Conservation (phyloP, 2,113 vertebrate genomes). For the Oreochromis spilurus region DNA sequence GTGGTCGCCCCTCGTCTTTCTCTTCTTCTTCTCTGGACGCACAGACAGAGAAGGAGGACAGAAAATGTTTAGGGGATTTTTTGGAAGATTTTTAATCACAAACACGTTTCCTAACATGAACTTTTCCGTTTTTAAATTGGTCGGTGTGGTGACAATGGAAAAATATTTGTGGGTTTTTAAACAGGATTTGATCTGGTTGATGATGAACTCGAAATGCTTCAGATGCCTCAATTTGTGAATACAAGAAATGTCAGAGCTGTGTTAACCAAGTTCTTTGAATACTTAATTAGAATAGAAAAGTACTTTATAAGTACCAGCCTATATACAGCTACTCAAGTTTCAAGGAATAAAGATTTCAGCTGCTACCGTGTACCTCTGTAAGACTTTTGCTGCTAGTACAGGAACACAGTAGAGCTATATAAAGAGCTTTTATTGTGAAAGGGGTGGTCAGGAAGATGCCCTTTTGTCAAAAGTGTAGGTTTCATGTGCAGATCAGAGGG, state of each 20-base stretch:
- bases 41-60: background rate
- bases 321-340: background rate
- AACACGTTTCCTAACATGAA: background rate
- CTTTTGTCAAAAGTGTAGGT: background rate
- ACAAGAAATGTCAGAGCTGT: background rate
- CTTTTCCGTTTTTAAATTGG: background rate
- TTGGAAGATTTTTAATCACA: background rate
- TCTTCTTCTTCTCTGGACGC: constrained; percentile 81
- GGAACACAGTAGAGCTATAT: background rate
- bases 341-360: background rate
- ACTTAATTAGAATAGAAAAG: background rate
- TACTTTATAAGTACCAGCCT: background rate
- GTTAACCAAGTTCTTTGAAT: background rate
- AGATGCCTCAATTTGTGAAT: background rate
- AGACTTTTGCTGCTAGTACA: background rate
- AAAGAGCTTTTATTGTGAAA: background rate
- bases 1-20: constrained; percentile 89
- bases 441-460: background rate
- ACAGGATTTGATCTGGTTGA: background rate
- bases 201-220: background rate
- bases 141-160: background rate
- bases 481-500: background rate
- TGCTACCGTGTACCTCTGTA: background rate
- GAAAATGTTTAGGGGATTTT: background rate
- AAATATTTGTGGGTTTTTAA: background rate